phyloP scores from a whole-genome alignment of 2,797 vertebrate genomes.

The Chromobotia macracanthus region DNA sequence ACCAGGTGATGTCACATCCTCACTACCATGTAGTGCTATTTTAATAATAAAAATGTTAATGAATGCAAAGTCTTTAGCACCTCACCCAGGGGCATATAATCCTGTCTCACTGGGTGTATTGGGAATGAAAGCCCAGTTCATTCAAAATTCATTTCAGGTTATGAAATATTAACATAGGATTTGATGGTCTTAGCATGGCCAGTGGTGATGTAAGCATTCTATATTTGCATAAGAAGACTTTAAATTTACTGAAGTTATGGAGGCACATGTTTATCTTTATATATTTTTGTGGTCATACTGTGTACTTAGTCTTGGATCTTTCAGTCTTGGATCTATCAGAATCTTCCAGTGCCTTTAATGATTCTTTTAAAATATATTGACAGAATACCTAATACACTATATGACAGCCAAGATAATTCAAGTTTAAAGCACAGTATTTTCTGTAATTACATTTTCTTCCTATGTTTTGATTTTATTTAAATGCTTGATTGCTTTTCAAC shows the following conservation, averaged over 20 bases:
- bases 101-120: conserved; percentile 43
- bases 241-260: neutral
- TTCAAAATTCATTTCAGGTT: conserved; percentile 52
- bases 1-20: conserved; percentile 22
- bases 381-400: too few relatives aligned
- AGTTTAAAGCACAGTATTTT: neutral
- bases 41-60: conserved; percentile 44
- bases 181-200: conserved; percentile 48
- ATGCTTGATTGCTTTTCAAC: neutral
- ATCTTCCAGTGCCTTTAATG: too few relatives aligned
- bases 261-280: neutral
- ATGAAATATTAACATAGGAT: conserved; percentile 60
- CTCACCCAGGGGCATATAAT: conserved; percentile 26
- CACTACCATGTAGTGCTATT: neutral
- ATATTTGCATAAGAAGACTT: conserved; percentile 5
- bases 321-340: too few relatives aligned
- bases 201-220: conserved; percentile 47
- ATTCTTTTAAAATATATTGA: too few relatives aligned
- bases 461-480: conserved; percentile 14
- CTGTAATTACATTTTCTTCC: neutral
- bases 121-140: conserved; percentile 38
- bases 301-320: neutral
- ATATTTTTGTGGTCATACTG: neutral
- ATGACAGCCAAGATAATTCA: neutral
- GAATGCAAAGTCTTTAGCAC: conserved; percentile 31